phyloP scores from a whole-genome alignment of 2,797 vertebrate species.

The Gambelia wislizenii region DNA sequence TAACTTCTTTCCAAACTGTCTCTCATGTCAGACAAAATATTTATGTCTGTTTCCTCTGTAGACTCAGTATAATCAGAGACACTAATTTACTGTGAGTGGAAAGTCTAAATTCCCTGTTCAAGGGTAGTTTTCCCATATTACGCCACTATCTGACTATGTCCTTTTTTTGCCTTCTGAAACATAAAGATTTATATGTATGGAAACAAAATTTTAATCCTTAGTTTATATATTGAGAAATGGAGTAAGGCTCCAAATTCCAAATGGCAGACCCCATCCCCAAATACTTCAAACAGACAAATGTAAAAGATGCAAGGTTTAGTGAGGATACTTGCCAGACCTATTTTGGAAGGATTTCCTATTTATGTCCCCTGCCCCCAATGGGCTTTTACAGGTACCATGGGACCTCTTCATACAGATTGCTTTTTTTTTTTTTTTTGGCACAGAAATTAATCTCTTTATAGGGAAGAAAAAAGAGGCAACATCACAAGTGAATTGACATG shows the following conservation, averaged over 20 bases:
- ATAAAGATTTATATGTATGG: neutral
- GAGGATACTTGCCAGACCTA: neutral
- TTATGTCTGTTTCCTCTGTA: conserved; percentile 62
- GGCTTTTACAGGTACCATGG: neutral
- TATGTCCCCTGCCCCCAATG: neutral
- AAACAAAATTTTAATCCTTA: neutral
- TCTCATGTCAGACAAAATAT: conserved; percentile 70
- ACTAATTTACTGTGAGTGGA: conserved; percentile 57
- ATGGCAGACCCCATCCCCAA: neutral
- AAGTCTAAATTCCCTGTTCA: conserved; percentile 52
- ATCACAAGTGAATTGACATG: neutral
- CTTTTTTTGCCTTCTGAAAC: conserved; percentile 10
- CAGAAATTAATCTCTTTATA: neutral
- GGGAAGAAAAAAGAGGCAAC: neutral
- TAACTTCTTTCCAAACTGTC: conserved; percentile 61
- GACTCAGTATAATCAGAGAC: conserved; percentile 47
- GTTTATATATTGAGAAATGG: conserved; percentile 34
- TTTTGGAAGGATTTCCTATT: no score
- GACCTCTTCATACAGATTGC: neutral
- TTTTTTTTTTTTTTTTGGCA: no score
- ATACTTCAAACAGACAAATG: neutral
- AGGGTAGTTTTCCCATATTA: conserved; percentile 57
- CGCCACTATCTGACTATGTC: conserved; percentile 53
- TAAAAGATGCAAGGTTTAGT: neutral
- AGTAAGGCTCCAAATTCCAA: neutral